Evolutionary conservation across 2,888 invertebrate genomes (phyloP), one percentile per base, ranked within the genome.

Genomic region (Phorcus lineatus): DNA sequence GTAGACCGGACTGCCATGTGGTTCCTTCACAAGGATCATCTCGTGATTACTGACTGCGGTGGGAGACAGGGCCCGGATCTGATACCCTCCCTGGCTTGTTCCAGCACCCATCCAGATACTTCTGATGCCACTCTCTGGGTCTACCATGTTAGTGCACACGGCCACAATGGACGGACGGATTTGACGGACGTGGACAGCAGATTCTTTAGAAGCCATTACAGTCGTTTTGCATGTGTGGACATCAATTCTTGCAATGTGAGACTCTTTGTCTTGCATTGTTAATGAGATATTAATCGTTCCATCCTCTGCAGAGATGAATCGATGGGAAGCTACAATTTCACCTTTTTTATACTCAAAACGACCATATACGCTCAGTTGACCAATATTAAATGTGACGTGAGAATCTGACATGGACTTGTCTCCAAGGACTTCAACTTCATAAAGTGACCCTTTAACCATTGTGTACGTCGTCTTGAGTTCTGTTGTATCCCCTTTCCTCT

Each of bases 1-100:
- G 74, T 85, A 83, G 9, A 87, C 62, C 4, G 66, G 75, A 6
- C 79, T 81, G n/a, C 83, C 86, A 67, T 87, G 87, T 3, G 80
- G 79, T 11, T 80, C 76, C 13, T 82, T 19, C 2, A 79, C 80
- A 16, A 74, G n/a, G 6, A 86, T 57, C 13, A 81, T 47, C 2
- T 67, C 74, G 67, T 80, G 81, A 47, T 76, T 81, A 24, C 80
- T 78, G 7, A 62, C 66, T 28, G 82, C 62, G 0, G 82, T 36
- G 0, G 77, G 54, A 2, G 74, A 31, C 19, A 86, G 53, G 2
- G 83, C 74, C 40, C 67, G 77, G 2, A 85, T 70, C 78, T 86
- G 86, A 36, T 81, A 83, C 3, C 84, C 83, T 0, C 82, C 82
- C 9, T 66, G 47, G 9, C 82, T 86, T 7, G 85, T 84, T 77